Base-by-base conservation (phyloP, 2,888 invertebrate species). In the Unio delphinus region DNA sequence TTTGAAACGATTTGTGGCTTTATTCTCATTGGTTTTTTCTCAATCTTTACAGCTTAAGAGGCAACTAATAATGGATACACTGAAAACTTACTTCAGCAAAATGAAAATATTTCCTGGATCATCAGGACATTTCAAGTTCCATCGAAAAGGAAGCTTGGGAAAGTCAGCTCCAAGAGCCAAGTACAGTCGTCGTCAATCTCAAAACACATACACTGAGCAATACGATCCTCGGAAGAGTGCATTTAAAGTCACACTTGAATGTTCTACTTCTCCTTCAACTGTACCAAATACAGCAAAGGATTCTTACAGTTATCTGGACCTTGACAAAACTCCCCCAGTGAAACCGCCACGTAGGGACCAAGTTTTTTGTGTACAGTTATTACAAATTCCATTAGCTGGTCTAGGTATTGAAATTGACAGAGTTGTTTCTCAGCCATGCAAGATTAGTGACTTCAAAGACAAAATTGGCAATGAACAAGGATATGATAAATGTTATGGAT, bases 311-410 rank as follows among this genome's bases (percentile, higher is more conserved):
- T 34, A 64, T 59, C 34, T 55, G 23, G 70, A 71, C 8, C 69
- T 70, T 23, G 54, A 66, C 30, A 76, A 79, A 65, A 79, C 82
- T 1, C 83, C 86, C 5, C 86, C 86, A 6, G 76, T 80, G 4
- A 87, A 87, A 76, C 86, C 86, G 0, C 86, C 86, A 5, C 65
- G 86, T 57, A 86, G 80, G 69, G 86, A 86, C 68, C 82, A 85
- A 63, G 73, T 86, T 15, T 83, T 86, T 67, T 78, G 77, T 17
- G 82, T 86, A 20, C 79, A 82, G 45, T 76, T 84, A 54, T 60
- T 74, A 55, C 72, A 78, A 11, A 65, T 68, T 17, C 69, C 73
- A 45, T 70, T 67, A 11, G 71, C 74, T 34, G 82, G 79, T 64
- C 73, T 86, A 23, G 86, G 86, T 8, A 68, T 86, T 17, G 75